Conservation (phyloP, 1,140 invertebrate species). For the Theocolax elegans region DNA sequence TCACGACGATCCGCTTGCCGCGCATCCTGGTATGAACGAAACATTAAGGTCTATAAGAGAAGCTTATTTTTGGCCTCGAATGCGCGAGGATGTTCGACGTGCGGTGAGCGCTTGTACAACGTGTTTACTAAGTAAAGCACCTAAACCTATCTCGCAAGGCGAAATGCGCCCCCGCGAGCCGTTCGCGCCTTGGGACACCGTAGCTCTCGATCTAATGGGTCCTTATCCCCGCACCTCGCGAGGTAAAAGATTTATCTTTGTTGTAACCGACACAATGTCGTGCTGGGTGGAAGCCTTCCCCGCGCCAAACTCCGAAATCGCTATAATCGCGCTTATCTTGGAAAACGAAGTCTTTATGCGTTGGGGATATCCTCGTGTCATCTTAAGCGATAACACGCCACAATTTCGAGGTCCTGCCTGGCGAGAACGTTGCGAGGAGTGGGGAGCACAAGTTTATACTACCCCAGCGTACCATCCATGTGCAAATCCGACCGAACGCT, state of each 20-base stretch:
- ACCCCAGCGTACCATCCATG: neutral
- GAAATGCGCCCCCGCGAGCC: neutral
- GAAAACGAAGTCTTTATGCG: too few species aligned
- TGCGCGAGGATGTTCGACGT: conserved; percentile 21
- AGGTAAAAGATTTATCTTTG: too few species aligned
- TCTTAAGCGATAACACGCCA: neutral
- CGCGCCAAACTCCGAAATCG: neutral
- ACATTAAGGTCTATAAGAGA: conserved; percentile 39
- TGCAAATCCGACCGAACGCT: neutral
- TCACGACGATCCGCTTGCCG: conserved; percentile 41
- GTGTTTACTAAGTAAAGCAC: too few species aligned
- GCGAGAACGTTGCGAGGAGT: neutral
- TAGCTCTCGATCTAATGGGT: conserved; percentile 11
- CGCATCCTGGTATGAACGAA: conserved; percentile 44
- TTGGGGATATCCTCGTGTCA: too few species aligned
- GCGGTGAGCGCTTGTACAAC: neutral
- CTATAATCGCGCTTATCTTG: neutral
- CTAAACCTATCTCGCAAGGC: neutral
- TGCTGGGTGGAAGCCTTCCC: conserved; percentile 40
- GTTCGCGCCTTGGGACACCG: neutral
- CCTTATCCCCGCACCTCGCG: conserved; percentile 39
- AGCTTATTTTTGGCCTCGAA: conserved; percentile 32
- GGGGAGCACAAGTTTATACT: neutral
- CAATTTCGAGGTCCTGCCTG: neutral
- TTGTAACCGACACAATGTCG: conserved; percentile 36